phyloP scores from a whole-genome alignment of 1,140 invertebrate genomes.

The Protaetia brevitarsis region DNA sequence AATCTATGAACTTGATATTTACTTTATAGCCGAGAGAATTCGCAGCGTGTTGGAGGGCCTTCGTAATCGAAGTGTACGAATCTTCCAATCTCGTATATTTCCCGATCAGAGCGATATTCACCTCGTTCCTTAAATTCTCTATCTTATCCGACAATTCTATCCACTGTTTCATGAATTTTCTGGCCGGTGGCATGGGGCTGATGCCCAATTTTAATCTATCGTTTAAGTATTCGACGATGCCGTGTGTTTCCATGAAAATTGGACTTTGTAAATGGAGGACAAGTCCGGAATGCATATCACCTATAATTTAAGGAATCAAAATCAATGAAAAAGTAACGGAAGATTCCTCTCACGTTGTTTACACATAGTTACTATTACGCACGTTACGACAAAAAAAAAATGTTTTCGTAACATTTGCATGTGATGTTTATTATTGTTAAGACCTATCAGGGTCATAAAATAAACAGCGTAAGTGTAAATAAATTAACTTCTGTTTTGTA shows the following conservation, averaged over 20 bases:
- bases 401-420: too few relatives aligned
- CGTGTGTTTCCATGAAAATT: conserved; percentile 86
- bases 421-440: too few relatives aligned
- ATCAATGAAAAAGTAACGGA: too few relatives aligned
- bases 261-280: conserved; percentile 95
- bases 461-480: too few relatives aligned
- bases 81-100: conserved; percentile 97
- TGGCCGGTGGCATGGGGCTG: conserved; percentile 58
- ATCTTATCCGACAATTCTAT: conserved; percentile 79
- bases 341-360: too few relatives aligned
- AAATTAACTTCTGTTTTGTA: too few relatives aligned
- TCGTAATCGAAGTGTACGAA: conserved; percentile 94
- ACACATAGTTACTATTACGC: too few relatives aligned
- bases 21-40: conserved; percentile 81
- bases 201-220: conserved; percentile 78
- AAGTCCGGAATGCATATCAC: conserved; percentile 95
- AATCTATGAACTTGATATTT: conserved; percentile 87
- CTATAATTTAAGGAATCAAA: conserved; percentile 53
- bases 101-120: conserved; percentile 94
- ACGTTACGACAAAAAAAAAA: too few relatives aligned
- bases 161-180: conserved; percentile 86
- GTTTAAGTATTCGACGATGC: conserved; percentile 82
- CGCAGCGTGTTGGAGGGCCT: conserved; percentile 91
- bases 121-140: conserved; percentile 75
- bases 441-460: too few relatives aligned